Conservation (phyloP, 2,113 vertebrate genomes). For the Phocoena sinus region DNA sequence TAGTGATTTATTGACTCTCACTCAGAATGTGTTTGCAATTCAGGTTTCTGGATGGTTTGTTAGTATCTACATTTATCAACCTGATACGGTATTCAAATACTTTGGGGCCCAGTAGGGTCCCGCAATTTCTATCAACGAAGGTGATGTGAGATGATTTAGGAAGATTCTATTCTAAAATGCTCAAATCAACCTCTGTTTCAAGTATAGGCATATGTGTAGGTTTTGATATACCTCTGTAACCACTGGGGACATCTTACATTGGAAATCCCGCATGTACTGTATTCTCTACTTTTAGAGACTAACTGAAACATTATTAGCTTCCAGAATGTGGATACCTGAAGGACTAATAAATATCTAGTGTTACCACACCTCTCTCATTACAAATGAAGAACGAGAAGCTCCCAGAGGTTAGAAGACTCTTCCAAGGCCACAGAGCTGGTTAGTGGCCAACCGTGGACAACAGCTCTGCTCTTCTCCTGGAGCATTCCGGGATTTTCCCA, state of each 20-base stretch:
- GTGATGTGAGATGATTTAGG: background rate
- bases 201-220: background rate
- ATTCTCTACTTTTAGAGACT: background rate
- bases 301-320: constrained; percentile 7
- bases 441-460: background rate
- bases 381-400: constrained; percentile 34
- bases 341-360: constrained; percentile 4
- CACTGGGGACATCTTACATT: background rate
- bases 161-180: constrained; percentile 15
- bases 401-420: constrained; percentile 18
- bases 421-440: constrained; percentile 23
- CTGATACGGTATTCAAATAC: background rate
- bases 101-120: background rate
- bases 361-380: constrained; percentile 29
- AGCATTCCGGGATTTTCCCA: constrained; percentile 36
- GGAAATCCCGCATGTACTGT: background rate
- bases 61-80: background rate
- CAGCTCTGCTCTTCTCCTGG: constrained; percentile 7
- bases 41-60: constrained; percentile 7
- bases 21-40: background rate
- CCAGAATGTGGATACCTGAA: constrained; percentile 4
- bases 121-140: constrained; percentile 14
- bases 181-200: background rate
- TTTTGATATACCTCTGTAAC: background rate
- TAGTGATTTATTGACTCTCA: constrained; percentile 4